Conservation (phyloP, 1,140 invertebrate genomes). For the Samia ricini region DNA sequence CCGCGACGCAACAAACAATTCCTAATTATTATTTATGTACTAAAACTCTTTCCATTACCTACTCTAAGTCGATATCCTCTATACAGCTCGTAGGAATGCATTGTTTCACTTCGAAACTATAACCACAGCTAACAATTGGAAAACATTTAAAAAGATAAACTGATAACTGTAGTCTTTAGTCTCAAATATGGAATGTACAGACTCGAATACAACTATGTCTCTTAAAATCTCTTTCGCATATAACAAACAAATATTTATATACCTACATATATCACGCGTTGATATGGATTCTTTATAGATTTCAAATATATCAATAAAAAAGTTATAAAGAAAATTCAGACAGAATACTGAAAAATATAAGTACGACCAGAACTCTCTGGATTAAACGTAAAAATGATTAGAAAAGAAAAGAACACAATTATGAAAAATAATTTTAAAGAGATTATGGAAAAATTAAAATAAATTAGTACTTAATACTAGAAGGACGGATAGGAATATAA, state of each 20-base stretch:
- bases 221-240: conserved; percentile 16
- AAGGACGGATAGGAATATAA: conserved; percentile 30
- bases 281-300: conserved; percentile 41
- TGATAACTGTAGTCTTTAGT: conserved; percentile 15
- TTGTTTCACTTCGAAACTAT: not conserved
- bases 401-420: conserved; percentile 1
- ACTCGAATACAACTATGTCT: conserved; percentile 15
- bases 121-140: not conserved
- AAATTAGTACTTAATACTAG: conserved; percentile 31
- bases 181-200: conserved; percentile 28
- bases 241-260: conserved; percentile 17
- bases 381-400: not conserved
- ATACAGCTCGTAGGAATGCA: conserved; percentile 29
- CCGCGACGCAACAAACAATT: conserved; percentile 45
- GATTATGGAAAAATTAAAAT: conserved; percentile 5
- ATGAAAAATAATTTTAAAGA: not conserved
- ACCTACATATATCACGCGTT: conserved; percentile 45
- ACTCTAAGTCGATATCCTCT: conserved; percentile 30
- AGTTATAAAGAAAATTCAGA: conserved; percentile 22
- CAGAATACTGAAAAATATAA: conserved; percentile 44
- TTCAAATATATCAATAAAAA: conserved; percentile 13
- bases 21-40: conserved; percentile 57
- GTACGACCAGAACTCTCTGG: conserved; percentile 38
- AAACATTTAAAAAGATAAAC: not conserved
- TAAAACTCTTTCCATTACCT: conserved; percentile 31